Conservation (phyloP, 2,797 vertebrate species). For the Novumbra hubbsi region DNA sequence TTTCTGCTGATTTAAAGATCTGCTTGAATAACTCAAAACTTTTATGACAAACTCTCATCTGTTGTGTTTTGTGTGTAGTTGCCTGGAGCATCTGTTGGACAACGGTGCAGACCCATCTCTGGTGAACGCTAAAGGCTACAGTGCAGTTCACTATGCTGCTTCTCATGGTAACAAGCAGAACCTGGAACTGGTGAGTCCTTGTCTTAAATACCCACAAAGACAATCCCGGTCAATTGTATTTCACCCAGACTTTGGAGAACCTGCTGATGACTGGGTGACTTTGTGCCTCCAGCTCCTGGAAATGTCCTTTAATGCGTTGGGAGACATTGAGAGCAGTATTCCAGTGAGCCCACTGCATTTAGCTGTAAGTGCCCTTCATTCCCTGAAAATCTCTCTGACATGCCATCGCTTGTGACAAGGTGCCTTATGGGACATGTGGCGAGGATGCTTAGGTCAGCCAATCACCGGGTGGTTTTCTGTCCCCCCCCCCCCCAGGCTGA, state of each 20-base stretch:
- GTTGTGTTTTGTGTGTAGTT: constrained; percentile 66
- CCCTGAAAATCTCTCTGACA: background rate
- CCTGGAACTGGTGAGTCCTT: constrained; percentile 86
- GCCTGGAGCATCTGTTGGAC: constrained; percentile 95
- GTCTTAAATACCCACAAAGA: background rate
- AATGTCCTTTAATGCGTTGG: constrained; percentile 97
- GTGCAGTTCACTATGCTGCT: constrained; percentile 97
- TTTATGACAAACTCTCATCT: background rate
- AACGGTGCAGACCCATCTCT: constrained; percentile 93
- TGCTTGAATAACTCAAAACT: background rate
- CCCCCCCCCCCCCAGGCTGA: constrained; percentile 79
- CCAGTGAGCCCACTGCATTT: constrained; percentile 97
- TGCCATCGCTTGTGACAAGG: background rate
- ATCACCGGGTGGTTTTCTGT: background rate
- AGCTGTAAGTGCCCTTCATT: constrained; percentile 83
- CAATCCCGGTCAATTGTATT: background rate
- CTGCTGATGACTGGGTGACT: background rate
- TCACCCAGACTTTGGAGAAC: background rate
- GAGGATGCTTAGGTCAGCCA: background rate
- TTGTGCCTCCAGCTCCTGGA: constrained; percentile 84
- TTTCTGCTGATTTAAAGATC: background rate
- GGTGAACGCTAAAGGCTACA: constrained; percentile 94
- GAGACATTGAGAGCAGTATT: constrained; percentile 93
- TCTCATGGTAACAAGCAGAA: constrained; percentile 95
- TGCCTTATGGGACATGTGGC: background rate